Conservation (phyloP, 2,113 vertebrate species). For the Actenoides lindsayi region DNA sequence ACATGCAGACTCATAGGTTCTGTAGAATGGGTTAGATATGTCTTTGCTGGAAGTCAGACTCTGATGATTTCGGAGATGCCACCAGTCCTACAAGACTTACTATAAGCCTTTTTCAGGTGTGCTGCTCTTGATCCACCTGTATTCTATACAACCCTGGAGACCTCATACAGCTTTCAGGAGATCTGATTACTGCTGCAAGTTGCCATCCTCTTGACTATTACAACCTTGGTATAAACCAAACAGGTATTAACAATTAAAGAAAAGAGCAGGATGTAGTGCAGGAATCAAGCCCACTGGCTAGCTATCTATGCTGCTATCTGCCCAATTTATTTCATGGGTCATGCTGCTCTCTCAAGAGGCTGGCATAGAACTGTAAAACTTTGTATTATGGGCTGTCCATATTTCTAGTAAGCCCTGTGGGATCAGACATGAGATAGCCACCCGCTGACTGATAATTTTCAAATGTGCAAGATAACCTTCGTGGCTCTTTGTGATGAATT, state of each 20-base stretch:
- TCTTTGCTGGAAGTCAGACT: neutral
- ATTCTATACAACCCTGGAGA: neutral
- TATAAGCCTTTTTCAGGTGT: neutral
- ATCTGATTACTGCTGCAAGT: neutral
- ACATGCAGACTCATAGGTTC: neutral
- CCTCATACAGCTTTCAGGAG: neutral
- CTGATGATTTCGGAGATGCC: neutral
- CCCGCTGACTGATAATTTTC: neutral
- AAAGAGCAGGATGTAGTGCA: neutral
- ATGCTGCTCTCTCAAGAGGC: neutral
- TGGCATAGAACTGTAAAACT: neutral
- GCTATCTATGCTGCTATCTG: neutral
- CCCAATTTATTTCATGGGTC: neutral
- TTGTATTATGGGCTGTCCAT: neutral
- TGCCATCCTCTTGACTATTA: neutral
- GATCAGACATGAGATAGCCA: neutral
- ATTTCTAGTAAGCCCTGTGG: neutral
- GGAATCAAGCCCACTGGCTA: neutral
- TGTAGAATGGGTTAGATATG: neutral
- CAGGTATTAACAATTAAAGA: neutral
- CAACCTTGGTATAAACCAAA: neutral
- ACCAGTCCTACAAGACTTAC: neutral
- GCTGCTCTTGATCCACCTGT: neutral
- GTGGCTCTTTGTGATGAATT: slow-evolving; percentile 8
- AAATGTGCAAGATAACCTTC: neutral